Percentiles rank a stretch among this genome's conserved stretches.
Evolutionary conservation across 2,113 vertebrate species (phyloP).

Genomic region (Lichenostomus cassidix): DNA sequence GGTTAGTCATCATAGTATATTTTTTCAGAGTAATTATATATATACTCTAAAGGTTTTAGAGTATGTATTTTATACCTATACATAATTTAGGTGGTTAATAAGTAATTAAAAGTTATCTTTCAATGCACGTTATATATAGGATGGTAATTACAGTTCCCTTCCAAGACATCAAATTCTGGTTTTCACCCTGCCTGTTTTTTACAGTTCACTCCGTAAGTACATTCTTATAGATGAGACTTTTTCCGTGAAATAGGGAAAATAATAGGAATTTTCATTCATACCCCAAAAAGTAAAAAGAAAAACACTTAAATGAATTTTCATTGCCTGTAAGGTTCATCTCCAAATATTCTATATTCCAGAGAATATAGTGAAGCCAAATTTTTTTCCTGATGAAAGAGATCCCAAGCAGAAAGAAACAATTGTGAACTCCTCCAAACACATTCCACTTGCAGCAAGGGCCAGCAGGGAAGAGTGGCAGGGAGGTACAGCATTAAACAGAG

Average conservation of each 20-base stretch:
- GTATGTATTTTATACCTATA: neutral
- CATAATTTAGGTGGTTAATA: neutral
- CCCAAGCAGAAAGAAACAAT: neutral
- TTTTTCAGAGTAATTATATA: neutral
- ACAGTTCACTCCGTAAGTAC: neutral
- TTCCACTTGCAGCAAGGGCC: fast-evolving
- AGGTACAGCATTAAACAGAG: fast-evolving
- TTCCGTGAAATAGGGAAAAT: neutral
- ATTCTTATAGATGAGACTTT: neutral
- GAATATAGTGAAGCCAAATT: neutral
- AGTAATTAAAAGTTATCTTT: neutral
- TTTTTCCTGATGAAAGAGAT: neutral
- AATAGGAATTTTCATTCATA: neutral
- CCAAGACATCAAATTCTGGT: neutral
- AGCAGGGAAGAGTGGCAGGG: fast-evolving
- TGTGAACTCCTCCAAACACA: neutral
- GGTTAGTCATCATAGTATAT: neutral
- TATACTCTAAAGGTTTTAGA: neutral
- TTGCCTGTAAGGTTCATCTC: neutral
- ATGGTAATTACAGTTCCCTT: neutral
- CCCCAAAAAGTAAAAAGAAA: neutral
- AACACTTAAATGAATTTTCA: neutral
- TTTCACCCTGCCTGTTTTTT: neutral
- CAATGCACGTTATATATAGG: neutral
- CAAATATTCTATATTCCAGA: neutral